phyloP scores from a whole-genome alignment of 2,797 vertebrate species.

The Falco berigora region DNA sequence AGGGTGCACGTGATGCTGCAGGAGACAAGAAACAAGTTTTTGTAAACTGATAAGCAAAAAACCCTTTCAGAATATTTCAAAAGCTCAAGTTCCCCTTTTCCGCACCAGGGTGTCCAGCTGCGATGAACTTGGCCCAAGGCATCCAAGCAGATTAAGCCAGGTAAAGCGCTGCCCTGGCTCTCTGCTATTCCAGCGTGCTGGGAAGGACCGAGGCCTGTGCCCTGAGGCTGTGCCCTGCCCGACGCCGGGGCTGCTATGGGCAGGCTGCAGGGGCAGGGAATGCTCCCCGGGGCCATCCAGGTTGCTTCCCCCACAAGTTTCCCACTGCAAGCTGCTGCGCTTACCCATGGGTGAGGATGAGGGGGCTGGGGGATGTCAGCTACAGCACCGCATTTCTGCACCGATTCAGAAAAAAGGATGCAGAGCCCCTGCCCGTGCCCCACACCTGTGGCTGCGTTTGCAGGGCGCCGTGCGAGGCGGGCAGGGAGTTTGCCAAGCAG shows the following conservation, averaged over 20 bases:
- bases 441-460: neutral
- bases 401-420: rapidly evolving
- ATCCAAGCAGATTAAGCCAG: neutral
- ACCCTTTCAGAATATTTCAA: neutral
- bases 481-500: neutral
- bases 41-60: neutral
- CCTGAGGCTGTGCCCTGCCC: neutral
- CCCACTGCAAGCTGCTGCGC: rapidly evolving
- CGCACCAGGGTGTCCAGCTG: neutral
- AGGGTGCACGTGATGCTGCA: slow-evolving; percentile 85
- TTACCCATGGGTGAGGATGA: rapidly evolving
- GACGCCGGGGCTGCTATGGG: neutral
- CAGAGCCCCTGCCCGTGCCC: neutral
- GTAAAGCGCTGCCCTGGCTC: neutral
- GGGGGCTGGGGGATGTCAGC: neutral
- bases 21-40: neutral
- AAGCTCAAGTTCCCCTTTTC: neutral
- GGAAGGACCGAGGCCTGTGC: neutral
- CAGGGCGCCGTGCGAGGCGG: neutral
- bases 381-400: rapidly evolving
- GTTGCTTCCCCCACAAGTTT: rapidly evolving
- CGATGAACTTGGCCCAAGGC: neutral
- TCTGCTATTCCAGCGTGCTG: neutral
- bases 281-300: neutral
- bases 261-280: neutral